Evolutionary conservation across 1,140 invertebrate genomes (phyloP), one percentile per base, ranked within the genome.

Genomic region (Zaprionus vittiger): DNA sequence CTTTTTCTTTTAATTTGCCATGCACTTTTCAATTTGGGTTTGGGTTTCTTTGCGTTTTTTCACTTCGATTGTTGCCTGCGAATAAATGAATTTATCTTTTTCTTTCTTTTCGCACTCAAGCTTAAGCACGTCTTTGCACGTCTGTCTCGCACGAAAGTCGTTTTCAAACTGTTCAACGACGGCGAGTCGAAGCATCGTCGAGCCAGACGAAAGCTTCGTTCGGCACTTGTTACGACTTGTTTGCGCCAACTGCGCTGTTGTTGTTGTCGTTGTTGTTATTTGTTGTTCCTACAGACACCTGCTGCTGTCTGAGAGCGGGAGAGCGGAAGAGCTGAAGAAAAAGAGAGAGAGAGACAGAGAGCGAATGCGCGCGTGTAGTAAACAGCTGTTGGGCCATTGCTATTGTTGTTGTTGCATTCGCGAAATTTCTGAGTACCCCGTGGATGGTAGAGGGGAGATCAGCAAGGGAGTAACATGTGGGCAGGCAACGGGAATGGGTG

Each of bases 101-200:
- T 41, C 15, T 44, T 44, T 44, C 15, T n/a, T 7, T 17, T 47
- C n/a, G 7, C 47, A 9, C 47, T 52, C 37, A 62, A 55, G 44
- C 73, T 70, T 26, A 61, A 44, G 64, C 56, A 83, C 56, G 71
- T 59, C 61, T 63, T 68, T 52, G 49, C 77, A 91, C 81, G 90
- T 92, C 85, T 80, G 79, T 38, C 64, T 81, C 90, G 79, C 74
- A 91, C 85, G 90, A 92, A 78, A 80, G 85, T 91, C 80, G 82
- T 82, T 91, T 90, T 87, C 76, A 80, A 81, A 87, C 81, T 87
- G 74, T 61, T 66, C 71, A 64, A 22, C 57, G 59, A 24, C 59
- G 22, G 24, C 62, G 56, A 44, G 34, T 31, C 60, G 38, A 54
- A 67, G 37, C 71, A 52, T 63, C 52, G 38, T 57, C 59, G 60